Evolutionary conservation across 2,888 invertebrate species (phyloP).

Genomic region (Sinopyrophorus schimmeli): DNA sequence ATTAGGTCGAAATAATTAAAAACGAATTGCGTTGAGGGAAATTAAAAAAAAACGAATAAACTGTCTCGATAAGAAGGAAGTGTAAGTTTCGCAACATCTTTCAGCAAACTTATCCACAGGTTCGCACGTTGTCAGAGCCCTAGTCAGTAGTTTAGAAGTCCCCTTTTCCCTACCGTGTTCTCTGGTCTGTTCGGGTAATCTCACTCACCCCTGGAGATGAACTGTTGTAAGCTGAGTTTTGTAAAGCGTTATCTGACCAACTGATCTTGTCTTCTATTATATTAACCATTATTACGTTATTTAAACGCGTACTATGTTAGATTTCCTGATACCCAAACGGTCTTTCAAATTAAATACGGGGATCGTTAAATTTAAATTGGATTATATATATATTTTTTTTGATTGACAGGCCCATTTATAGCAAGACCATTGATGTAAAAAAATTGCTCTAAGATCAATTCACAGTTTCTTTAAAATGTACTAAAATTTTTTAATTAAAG

Average conservation of each 20-base stretch:
- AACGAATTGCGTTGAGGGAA: too few species aligned
- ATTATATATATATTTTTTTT: too few species aligned
- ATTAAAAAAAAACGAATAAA: too few species aligned
- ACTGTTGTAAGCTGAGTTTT: constrained; percentile 33
- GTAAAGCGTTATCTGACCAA: constrained; percentile 36
- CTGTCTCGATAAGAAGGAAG: too few species aligned
- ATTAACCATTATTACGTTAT: constrained; percentile 40
- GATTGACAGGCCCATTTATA: too few species aligned
- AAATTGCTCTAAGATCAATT: too few species aligned
- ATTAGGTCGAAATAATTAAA: too few species aligned
- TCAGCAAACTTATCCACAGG: constrained; percentile 14
- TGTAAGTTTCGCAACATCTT: constrained; percentile 14
- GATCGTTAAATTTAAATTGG: too few species aligned
- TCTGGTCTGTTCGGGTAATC: constrained; percentile 21
- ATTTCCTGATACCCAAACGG: constrained; percentile 30
- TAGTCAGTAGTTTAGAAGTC: constrained; percentile 17
- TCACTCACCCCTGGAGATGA: constrained; percentile 34
- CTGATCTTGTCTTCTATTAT: constrained; percentile 40
- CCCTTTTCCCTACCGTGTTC: constrained; percentile 19
- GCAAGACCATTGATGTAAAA: too few species aligned
- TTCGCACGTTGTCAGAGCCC: constrained; percentile 25
- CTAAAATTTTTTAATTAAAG: too few species aligned
- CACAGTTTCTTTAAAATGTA: too few species aligned
- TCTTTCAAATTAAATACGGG: too few species aligned
- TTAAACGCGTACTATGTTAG: constrained; percentile 36